Evolutionary conservation across 2,113 vertebrate species (phyloP).

Genomic region (Burhinus oedicnemus): DNA sequence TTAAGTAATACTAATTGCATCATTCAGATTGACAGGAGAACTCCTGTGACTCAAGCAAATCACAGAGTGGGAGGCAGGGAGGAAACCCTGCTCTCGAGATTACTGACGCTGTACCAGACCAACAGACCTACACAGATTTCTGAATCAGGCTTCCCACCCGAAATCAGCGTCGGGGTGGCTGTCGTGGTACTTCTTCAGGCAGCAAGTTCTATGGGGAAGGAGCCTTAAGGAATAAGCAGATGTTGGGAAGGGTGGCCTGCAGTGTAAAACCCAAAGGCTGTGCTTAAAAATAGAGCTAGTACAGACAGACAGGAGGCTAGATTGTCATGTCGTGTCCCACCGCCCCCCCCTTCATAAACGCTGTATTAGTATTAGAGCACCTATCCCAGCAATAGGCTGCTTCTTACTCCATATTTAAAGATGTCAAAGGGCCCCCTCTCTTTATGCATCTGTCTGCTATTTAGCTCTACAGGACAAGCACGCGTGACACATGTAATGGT

Average conservation of each 20-base stretch:
- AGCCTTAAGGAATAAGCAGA: background rate
- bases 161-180: background rate
- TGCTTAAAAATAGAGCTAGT: background rate
- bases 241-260: background rate
- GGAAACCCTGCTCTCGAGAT: background rate
- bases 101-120: background rate
- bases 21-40: background rate
- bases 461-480: background rate
- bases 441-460: background rate
- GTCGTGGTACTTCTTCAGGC: fast-evolving
- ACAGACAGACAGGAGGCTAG: background rate
- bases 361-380: background rate
- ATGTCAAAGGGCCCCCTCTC: background rate
- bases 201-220: background rate
- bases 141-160: background rate
- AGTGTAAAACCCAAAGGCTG: background rate
- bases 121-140: background rate
- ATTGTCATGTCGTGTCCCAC: background rate
- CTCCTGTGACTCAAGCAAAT: background rate
- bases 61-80: background rate
- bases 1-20: background rate
- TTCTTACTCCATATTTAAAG: background rate
- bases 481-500: background rate
- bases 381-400: background rate
- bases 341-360: background rate